phyloP scores from a whole-genome alignment of 1,140 invertebrate species.

The Listronotus bonariensis region DNA sequence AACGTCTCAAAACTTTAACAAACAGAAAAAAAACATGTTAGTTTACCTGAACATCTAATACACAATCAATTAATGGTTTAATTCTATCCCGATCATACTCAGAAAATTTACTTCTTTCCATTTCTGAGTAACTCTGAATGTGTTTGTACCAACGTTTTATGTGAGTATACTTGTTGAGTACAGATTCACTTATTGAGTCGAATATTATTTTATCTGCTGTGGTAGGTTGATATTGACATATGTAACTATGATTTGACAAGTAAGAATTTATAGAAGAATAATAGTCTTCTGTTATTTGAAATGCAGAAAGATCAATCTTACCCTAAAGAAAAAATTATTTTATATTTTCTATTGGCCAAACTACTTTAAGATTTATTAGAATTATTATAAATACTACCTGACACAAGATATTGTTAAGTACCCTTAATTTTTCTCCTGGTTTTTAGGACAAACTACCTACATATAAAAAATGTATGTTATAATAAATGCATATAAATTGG shows the following conservation, averaged over 20 bases:
- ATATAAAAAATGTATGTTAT: too few species aligned
- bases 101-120: slow-evolving; percentile 54
- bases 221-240: slow-evolving; percentile 61
- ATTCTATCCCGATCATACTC: slow-evolving; percentile 19
- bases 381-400: too few species aligned
- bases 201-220: slow-evolving; percentile 59
- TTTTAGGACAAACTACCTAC: too few species aligned
- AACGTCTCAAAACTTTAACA: slow-evolving; percentile 40
- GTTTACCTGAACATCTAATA: slow-evolving; percentile 44
- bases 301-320: slow-evolving; percentile 36
- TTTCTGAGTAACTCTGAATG: slow-evolving; percentile 62
- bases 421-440: too few species aligned
- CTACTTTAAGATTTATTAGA: too few species aligned
- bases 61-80: slow-evolving; percentile 20
- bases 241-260: slow-evolving; percentile 62
- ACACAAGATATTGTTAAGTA: too few species aligned
- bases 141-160: slow-evolving; percentile 65
- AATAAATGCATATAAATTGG: too few species aligned
- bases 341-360: too few species aligned
- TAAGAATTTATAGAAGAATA: slow-evolving; percentile 53
- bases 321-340: slow-evolving; percentile 36
- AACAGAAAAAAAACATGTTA: slow-evolving; percentile 36
- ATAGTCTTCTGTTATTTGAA: slow-evolving; percentile 34
- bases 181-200: slow-evolving; percentile 53
- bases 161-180: slow-evolving; percentile 54